A percentile compares a stretch with the other conserved stretches of the same genome.
phyloP scores from a whole-genome alignment of 2,888 invertebrate genomes.

The Plutella xylostella region DNA sequence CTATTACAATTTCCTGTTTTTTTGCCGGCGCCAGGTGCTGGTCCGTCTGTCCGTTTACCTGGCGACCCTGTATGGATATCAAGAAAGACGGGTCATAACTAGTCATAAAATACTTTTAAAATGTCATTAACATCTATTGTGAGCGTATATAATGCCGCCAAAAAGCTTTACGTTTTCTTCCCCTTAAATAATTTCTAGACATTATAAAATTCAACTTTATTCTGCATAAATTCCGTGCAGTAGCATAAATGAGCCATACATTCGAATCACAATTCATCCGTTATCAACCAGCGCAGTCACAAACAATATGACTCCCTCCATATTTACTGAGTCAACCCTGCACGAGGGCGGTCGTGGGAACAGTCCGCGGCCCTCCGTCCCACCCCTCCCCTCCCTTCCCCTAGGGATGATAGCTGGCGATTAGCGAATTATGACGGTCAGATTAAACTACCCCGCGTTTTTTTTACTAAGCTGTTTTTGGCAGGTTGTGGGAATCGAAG shows the following conservation, averaged over 20 bases:
- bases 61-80: too few species aligned
- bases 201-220: too few species aligned
- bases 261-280: background rate
- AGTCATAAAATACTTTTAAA: too few species aligned
- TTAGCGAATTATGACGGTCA: constrained; percentile 1
- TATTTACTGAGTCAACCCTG: background rate
- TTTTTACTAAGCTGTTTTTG: too few species aligned
- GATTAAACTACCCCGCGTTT: too few species aligned
- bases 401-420: background rate
- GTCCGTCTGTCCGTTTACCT: background rate
- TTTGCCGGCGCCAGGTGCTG: constrained; percentile 22
- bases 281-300: background rate
- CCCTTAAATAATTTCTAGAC: too few species aligned
- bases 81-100: too few species aligned
- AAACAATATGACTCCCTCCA: background rate
- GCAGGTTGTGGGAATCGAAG: too few species aligned
- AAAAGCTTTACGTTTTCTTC: too few species aligned
- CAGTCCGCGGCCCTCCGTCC: background rate
- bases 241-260: background rate
- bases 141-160: too few species aligned
- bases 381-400: background rate
- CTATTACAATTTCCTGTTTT: constrained; percentile 19
- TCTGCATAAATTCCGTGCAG: background rate
- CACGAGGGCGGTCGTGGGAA: constrained; percentile 8
- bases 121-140: too few species aligned